Evolutionary conservation across 2,888 invertebrate genomes (phyloP).

Genomic region (Brenthis hecate): DNA sequence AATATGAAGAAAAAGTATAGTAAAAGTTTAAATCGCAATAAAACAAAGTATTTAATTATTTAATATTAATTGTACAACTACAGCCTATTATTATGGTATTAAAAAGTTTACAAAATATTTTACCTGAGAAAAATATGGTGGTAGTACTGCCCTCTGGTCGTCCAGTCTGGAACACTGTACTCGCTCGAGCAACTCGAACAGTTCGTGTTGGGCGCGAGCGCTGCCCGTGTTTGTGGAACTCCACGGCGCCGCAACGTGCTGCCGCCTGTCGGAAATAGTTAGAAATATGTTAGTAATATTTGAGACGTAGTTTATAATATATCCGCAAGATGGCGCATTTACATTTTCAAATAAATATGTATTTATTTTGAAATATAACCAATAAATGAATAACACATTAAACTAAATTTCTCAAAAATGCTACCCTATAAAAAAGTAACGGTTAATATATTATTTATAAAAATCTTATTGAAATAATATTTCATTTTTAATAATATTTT

Average conservation of each 20-base stretch:
- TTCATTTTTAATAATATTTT: not conserved
- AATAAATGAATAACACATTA: no score
- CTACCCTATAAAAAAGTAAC: not conserved
- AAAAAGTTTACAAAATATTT: conserved; percentile 45
- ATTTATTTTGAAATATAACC: no score
- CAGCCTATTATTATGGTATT: not conserved
- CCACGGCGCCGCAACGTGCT: conserved; percentile 84
- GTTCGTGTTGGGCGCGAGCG: conserved; percentile 86
- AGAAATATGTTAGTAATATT: conserved; percentile 43
- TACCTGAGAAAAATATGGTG: conserved; percentile 95
- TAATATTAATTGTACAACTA: not conserved
- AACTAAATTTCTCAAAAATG: not conserved
- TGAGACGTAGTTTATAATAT: not conserved
- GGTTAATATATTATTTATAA: no score
- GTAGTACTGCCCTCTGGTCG: conserved; percentile 98
- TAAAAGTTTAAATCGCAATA: not conserved
- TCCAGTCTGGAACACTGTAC: conserved; percentile 97
- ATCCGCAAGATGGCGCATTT: conserved; percentile 49
- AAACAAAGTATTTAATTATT: no score
- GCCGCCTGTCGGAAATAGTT: conserved; percentile 81
- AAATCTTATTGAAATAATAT: no score
- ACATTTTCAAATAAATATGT: not conserved
- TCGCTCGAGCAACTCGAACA: conserved; percentile 96
- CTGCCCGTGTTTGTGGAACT: conserved; percentile 78
- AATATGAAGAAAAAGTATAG: no score